These are phyloP conservation scores for Nibea albiflora DNA, from an alignment of 2,113 vertebrate genomes.

Conservation along the genomic window DNA sequence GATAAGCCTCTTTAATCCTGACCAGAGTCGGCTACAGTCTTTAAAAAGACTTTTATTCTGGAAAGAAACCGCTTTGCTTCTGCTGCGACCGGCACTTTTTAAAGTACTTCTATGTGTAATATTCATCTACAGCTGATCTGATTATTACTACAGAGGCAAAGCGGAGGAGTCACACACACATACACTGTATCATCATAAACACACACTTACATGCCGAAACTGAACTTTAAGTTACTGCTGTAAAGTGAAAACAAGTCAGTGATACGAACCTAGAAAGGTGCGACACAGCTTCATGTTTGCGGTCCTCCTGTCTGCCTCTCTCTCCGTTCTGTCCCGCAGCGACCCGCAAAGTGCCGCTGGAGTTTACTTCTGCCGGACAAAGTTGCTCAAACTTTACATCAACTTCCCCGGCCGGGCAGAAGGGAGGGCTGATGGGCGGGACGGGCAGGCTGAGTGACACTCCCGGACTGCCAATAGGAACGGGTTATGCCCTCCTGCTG, in stretches of 20 bases:
- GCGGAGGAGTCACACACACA: no score
- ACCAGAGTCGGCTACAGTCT: not conserved
- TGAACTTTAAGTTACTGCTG: slow-evolving; percentile 7
- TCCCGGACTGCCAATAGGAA: slow-evolving; percentile 84
- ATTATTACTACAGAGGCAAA: not conserved
- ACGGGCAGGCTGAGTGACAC: slow-evolving; percentile 44
- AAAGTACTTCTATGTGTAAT: not conserved
- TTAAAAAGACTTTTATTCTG: not conserved
- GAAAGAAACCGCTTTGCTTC: not conserved
- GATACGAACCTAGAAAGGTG: slow-evolving; percentile 92
- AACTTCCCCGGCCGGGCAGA: slow-evolving; percentile 83
- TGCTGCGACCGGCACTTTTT: not conserved
- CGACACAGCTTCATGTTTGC: slow-evolving; percentile 93
- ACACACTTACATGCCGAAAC: slow-evolving; percentile 32
- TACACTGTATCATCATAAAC: not conserved
- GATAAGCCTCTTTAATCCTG: slow-evolving; percentile 34
- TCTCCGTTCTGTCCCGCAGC: slow-evolving; percentile 49
- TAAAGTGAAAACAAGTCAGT: slow-evolving; percentile 1
- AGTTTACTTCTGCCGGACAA: slow-evolving; percentile 85
- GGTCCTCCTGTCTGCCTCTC: slow-evolving; percentile 40
- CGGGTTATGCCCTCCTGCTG: slow-evolving; percentile 69
- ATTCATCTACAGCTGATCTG: not conserved
- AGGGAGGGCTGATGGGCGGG: slow-evolving; percentile 53
- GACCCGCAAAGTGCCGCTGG: slow-evolving; percentile 55
- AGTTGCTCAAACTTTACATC: slow-evolving; percentile 86